phyloP scores from a whole-genome alignment of 2,797 vertebrate species.

The Pipistrellus nathusii region DNA sequence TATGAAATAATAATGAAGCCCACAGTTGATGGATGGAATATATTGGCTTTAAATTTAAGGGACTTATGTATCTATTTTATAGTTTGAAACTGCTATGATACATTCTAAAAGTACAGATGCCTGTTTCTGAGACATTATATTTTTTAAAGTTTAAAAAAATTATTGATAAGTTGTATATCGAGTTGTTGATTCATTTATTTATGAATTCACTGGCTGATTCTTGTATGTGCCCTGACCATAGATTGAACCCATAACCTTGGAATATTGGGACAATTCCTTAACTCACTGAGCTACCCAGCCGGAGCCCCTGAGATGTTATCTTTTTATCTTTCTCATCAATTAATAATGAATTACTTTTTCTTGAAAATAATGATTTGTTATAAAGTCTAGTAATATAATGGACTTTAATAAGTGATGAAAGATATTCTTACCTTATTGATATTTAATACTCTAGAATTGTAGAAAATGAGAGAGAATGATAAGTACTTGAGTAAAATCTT shows the following conservation, averaged over 20 bases:
- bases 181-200: neutral
- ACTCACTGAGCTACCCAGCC: neutral
- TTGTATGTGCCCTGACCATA: neutral
- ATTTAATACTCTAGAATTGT: neutral
- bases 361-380: conserved; percentile 22
- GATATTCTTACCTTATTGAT: neutral
- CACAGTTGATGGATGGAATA: neutral
- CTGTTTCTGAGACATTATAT: neutral
- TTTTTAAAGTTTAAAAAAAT: neutral
- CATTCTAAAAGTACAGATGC: neutral
- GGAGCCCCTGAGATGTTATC: neutral
- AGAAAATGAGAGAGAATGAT: neutral
- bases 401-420: neutral
- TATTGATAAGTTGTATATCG: neutral
- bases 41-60: conserved; percentile 19
- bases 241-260: neutral
- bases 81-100: neutral
- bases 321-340: conserved; percentile 12
- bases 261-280: neutral
- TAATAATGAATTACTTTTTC: neutral
- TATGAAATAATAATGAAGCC: neutral
- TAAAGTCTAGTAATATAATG: neutral
- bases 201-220: neutral
- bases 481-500: neutral
- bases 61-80: neutral